phyloP scores from a whole-genome alignment of 1,140 invertebrate genomes.

The Chelonus insularis region DNA sequence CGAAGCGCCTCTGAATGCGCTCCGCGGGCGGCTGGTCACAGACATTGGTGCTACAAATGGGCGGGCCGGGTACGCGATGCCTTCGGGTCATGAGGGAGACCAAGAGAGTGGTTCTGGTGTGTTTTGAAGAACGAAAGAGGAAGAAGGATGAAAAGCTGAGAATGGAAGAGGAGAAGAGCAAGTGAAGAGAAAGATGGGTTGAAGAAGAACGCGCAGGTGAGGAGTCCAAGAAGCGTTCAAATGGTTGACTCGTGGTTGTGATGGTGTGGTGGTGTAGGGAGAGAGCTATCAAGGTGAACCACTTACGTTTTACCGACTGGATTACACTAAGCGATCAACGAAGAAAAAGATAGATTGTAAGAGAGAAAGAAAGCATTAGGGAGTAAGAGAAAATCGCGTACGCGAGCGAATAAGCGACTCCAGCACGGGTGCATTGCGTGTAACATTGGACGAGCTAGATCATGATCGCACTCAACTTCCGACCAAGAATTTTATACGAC shows the following conservation, averaged over 20 bases:
- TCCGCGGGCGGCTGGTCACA: slow-evolving; percentile 42
- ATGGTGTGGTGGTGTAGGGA: slow-evolving; percentile 23
- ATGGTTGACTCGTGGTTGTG: background rate
- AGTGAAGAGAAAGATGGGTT: slow-evolving; percentile 13
- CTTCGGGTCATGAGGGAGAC: slow-evolving; percentile 49
- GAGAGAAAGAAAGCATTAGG: background rate
- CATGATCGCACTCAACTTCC: slow-evolving; percentile 22
- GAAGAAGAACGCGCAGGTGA: slow-evolving; percentile 22
- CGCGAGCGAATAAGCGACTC: background rate
- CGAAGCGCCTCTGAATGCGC: slow-evolving; percentile 13
- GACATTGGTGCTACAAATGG: slow-evolving; percentile 57
- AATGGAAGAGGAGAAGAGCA: background rate
- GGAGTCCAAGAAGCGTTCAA: background rate
- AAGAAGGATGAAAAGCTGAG: background rate
- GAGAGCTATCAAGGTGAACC: slow-evolving; percentile 55
- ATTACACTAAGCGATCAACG: slow-evolving; percentile 55
- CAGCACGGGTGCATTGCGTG: slow-evolving; percentile 19
- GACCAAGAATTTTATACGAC: slow-evolving; percentile 15
- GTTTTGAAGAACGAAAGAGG: background rate
- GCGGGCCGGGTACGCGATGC: slow-evolving; percentile 50
- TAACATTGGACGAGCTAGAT: slow-evolving; percentile 23
- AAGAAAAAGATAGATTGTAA: slow-evolving; percentile 1
- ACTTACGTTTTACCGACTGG: slow-evolving; percentile 57
- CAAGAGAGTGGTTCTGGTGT: slow-evolving; percentile 41
- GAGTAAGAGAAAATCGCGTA: slow-evolving; percentile 22